These are phyloP conservation scores for Cheilosia vulpina DNA, from an alignment of 2,888 invertebrate species.

Conservation along the genomic window DNA sequence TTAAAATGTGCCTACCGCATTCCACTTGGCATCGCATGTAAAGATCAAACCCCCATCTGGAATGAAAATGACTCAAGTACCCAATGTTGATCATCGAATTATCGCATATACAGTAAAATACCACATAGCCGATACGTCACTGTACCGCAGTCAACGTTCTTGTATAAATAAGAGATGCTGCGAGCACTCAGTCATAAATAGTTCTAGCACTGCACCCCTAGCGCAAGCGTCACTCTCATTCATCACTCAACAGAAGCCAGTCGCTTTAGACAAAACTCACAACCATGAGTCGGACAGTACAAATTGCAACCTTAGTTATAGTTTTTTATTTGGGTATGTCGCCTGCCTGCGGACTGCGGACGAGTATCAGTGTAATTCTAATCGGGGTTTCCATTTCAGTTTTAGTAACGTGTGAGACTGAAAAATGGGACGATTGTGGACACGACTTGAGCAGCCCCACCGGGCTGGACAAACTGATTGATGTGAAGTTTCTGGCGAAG, in stretches of 20 bases:
- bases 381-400: neutral
- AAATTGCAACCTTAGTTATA: conserved; percentile 41
- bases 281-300: conserved; percentile 32
- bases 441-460: conserved; percentile 77
- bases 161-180: conserved; percentile 52
- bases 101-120: conserved; percentile 7
- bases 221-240: conserved; percentile 19
- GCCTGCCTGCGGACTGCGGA: neutral
- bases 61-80: conserved; percentile 52
- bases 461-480: conserved; percentile 78
- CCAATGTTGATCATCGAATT: neutral
- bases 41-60: conserved; percentile 38
- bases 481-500: conserved; percentile 79
- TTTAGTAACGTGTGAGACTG: conserved; percentile 23
- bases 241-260: neutral
- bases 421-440: conserved; percentile 77
- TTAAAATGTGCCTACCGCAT: conserved; percentile 2
- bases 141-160: conserved; percentile 4
- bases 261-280: conserved; percentile 3
- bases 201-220: conserved; percentile 50
- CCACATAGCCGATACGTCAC: neutral
- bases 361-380: neutral
- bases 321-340: conserved; percentile 32
- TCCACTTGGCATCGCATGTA: neutral
- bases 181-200: conserved; percentile 24